phyloP scores from a whole-genome alignment of 2,797 vertebrate species.

The Eulemur albifrons region DNA sequence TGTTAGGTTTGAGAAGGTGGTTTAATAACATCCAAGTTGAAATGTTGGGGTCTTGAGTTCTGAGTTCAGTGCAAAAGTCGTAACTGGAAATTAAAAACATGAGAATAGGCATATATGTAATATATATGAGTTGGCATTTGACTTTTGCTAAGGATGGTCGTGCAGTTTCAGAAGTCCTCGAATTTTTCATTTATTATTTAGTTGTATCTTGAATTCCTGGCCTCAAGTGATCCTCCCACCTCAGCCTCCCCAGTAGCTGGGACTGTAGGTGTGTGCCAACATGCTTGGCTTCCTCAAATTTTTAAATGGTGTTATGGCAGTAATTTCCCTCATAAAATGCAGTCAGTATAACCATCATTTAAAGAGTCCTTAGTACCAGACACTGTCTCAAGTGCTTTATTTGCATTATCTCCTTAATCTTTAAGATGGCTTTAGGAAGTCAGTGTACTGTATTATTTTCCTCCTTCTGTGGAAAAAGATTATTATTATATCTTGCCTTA shows the following conservation, averaged over 20 bases:
- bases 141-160: not conserved
- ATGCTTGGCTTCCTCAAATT: not conserved
- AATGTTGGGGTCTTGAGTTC: not conserved
- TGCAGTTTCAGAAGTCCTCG: not conserved
- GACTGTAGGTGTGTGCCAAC: too few species aligned
- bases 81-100: not conserved
- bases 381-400: not conserved
- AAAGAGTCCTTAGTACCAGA: not conserved
- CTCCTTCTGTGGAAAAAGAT: not conserved
- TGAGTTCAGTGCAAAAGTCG: not conserved
- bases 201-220: too few species aligned
- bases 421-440: not conserved
- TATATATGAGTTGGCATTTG: not conserved
- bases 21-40: constrained; percentile 15
- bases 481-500: not conserved
- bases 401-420: not conserved
- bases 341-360: not conserved
- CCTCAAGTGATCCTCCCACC: too few species aligned
- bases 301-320: not conserved
- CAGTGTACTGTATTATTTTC: not conserved
- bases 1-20: not conserved
- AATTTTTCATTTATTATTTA: too few species aligned
- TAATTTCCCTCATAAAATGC: not conserved
- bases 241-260: too few species aligned
- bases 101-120: not conserved